phyloP scores from a whole-genome alignment of 2,888 invertebrate species.

The Lasioglossum marginatum region DNA sequence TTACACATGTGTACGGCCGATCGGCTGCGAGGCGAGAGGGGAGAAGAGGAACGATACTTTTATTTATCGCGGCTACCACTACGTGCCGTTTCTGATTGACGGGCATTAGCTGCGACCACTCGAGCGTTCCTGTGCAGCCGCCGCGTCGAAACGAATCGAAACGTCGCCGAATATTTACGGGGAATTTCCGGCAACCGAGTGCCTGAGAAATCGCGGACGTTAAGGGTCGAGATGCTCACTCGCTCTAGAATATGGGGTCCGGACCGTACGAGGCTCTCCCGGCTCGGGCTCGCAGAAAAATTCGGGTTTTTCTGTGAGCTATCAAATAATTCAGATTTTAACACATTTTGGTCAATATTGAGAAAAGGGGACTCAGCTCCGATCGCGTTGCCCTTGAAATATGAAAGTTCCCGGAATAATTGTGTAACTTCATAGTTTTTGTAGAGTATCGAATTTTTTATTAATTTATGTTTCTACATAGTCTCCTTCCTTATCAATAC shows the following conservation, averaged over 20 bases:
- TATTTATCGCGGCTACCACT: constrained; percentile 47
- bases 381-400: too few relatives aligned
- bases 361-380: too few relatives aligned
- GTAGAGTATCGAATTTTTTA: too few relatives aligned
- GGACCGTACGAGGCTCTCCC: background rate
- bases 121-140: constrained; percentile 20
- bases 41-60: constrained; percentile 23
- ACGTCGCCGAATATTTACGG: constrained; percentile 46
- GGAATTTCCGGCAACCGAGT: constrained; percentile 24
- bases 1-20: constrained; percentile 33
- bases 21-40: background rate
- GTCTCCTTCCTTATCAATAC: too few relatives aligned
- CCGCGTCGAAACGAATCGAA: constrained; percentile 31
- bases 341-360: background rate
- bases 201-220: background rate
- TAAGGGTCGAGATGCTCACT: background rate
- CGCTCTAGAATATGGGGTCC: background rate
- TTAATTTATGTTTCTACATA: too few relatives aligned
- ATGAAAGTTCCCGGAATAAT: too few relatives aligned
- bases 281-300: background rate
- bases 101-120: constrained; percentile 40
- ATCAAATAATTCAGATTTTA: background rate
- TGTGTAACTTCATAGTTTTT: too few relatives aligned
- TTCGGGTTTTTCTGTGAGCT: background rate
- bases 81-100: constrained; percentile 44